Conservation (phyloP, 1,140 invertebrate species). For the Halesus radiatus region DNA sequence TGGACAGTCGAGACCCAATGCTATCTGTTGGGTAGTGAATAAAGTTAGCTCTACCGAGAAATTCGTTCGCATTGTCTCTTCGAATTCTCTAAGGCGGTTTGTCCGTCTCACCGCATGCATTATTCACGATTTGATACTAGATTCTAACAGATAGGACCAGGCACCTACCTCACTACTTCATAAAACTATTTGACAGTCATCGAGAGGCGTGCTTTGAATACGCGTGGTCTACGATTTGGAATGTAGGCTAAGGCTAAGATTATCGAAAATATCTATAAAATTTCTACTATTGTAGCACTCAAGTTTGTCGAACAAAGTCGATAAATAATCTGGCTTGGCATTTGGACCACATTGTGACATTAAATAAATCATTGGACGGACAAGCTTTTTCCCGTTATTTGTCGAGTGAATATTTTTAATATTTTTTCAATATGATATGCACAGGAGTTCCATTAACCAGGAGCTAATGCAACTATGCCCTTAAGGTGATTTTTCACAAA, state of each 20-base stretch:
- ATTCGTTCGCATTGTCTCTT: background rate
- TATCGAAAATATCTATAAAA: no score
- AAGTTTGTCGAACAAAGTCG: background rate
- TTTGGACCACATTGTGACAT: background rate
- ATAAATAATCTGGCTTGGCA: background rate
- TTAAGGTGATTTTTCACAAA: no score
- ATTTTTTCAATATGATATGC: no score
- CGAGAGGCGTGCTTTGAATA: background rate
- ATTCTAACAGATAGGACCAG: background rate
- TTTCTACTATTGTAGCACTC: no score
- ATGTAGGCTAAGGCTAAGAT: no score
- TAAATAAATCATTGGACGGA: background rate
- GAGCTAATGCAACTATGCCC: no score
- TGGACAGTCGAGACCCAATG: background rate
- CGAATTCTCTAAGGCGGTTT: background rate
- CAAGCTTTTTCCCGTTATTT: background rate
- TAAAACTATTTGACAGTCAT: constrained; percentile 4
- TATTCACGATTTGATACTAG: constrained; percentile 21
- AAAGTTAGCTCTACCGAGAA: background rate
- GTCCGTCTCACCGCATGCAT: constrained; percentile 5
- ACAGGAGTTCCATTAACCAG: no score
- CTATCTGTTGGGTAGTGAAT: background rate
- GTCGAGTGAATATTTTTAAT: background rate
- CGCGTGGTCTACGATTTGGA: no score
- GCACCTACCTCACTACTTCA: background rate